Base-by-base conservation (phyloP, 2,797 vertebrate genomes). In the Neostethus bicornis region DNA sequence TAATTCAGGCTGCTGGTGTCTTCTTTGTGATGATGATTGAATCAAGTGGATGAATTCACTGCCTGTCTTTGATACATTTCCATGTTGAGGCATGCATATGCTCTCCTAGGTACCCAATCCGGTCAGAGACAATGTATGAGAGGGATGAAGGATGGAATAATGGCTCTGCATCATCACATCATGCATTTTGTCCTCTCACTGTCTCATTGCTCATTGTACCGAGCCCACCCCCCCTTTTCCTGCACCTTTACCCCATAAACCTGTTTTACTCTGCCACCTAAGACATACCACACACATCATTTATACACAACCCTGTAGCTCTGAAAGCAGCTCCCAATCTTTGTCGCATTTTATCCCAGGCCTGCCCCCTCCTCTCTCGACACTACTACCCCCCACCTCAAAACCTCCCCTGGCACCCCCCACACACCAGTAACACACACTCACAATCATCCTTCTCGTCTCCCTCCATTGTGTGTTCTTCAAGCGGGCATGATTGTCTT, bases 291-390 rank as follows among this genome's bases (percentile, higher is more conserved):
- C 17, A 13, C 56, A n/a, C 46, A 24, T 24, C 61, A 25, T 63
- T 71, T 46, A 37, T 69, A 67, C 66, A 23, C 70, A 2, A 58
- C 68, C 55, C 42, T 51, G 53, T 53, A 37, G 70, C 44, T 74
- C 73, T 54, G 52, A 77, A 77, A 79, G 70, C 64, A 54, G 71
- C 80, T 85, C 29, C 10, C 76, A 84, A 85, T 83, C 84, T 87
- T 86, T 87, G 86, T 88, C 83, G 75, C 75, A 87, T 86, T 80
- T 86, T 82, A 86, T 77, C 70, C 65, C 76, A 44, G 28, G 61
- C 73, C 68, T 47, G 49, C 57, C 62, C 45, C 21, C 41, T 28
- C 25, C 32, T 14, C 14, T 32, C 32, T 16, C 34, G 12, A 39
- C 31, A 12, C 39, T 61, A 43, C 47, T 44, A 55, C 66, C 28